These are phyloP conservation scores for Spizella passerina DNA, from an alignment of 2,797 vertebrate genomes.

Conservation along the genomic window DNA sequence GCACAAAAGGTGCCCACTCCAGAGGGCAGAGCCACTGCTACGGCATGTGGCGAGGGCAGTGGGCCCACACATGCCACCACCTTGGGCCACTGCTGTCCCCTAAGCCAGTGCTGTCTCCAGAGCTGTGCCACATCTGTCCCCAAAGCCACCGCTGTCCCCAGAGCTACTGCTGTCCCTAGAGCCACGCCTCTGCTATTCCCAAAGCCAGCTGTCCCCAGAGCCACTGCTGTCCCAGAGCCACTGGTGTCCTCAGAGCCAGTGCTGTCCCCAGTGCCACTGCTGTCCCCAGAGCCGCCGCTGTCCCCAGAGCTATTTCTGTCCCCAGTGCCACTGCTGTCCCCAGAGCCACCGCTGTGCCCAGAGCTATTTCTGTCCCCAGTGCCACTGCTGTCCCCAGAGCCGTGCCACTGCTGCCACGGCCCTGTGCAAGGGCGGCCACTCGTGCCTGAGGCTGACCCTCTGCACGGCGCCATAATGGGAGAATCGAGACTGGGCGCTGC, in stretches of 20 bases:
- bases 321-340: no score
- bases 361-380: no score
- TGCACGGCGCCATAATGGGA: slow-evolving; percentile 36
- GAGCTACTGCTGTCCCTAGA: no score
- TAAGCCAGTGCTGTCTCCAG: no score
- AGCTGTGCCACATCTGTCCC: no score
- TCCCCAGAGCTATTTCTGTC: no score
- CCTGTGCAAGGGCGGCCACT: background rate
- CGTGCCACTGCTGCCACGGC: background rate
- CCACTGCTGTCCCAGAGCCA: no score
- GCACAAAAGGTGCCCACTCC: background rate
- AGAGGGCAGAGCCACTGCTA: background rate
- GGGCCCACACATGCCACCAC: background rate
- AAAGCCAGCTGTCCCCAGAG: no score
- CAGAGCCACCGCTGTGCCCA: no score
- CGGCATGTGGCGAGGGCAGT: background rate
- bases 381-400: background rate
- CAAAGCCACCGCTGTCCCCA: no score
- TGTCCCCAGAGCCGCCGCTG: background rate
- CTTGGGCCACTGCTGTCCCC: background rate
- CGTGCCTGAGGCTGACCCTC: slow-evolving; percentile 27
- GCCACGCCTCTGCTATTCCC: no score
- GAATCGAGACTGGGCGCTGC: slow-evolving; percentile 51
- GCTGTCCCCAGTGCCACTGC: background rate
- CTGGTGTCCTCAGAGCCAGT: no score